Percentiles rank a stretch among this genome's conserved stretches.
Evolutionary conservation across 2,113 vertebrate species (phyloP).

Genomic region (Boulengeromyrus knoepffleri): DNA sequence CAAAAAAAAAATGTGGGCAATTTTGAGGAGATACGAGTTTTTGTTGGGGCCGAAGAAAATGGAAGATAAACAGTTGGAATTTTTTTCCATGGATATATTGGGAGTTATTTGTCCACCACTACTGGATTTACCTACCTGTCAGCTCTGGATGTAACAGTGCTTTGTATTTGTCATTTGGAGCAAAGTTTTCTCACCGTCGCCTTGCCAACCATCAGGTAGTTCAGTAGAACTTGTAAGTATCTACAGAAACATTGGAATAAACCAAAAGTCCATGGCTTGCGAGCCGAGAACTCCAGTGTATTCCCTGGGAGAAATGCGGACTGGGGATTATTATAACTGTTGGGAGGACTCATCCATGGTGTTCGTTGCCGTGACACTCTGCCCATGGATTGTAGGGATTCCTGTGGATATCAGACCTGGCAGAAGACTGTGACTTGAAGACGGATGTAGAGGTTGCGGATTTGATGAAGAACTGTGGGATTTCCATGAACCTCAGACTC

Average conservation of each 20-base stretch:
- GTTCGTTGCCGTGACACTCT: neutral
- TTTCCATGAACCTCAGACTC: neutral
- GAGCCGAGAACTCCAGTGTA: neutral
- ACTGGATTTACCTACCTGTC: slow-evolving; percentile 9
- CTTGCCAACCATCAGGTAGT: neutral
- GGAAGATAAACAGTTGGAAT: neutral
- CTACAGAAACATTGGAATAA: slow-evolving; percentile 10
- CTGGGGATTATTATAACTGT: slow-evolving; percentile 11
- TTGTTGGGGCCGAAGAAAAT: slow-evolving; percentile 10
- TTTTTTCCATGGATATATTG: slow-evolving; percentile 5
- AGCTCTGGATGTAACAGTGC: slow-evolving; percentile 3
- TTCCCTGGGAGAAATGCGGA: neutral
- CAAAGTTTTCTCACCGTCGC: neutral
- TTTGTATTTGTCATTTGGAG: neutral
- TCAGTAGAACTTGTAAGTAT: neutral
- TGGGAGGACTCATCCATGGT: neutral
- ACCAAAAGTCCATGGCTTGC: neutral
- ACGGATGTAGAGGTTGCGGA: neutral
- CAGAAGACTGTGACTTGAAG: neutral
- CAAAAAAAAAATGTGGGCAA: neutral
- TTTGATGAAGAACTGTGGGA: slow-evolving; percentile 3
- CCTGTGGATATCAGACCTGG: slow-evolving; percentile 3
- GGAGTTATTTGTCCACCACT: neutral
- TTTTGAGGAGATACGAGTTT: slow-evolving; percentile 9
- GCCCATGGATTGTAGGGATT: slow-evolving; percentile 15